Percentiles rank a stretch among this genome's conserved stretches.
Evolutionary conservation across 2,888 invertebrate genomes (phyloP).

Genomic region (Ormyrus thymus): DNA sequence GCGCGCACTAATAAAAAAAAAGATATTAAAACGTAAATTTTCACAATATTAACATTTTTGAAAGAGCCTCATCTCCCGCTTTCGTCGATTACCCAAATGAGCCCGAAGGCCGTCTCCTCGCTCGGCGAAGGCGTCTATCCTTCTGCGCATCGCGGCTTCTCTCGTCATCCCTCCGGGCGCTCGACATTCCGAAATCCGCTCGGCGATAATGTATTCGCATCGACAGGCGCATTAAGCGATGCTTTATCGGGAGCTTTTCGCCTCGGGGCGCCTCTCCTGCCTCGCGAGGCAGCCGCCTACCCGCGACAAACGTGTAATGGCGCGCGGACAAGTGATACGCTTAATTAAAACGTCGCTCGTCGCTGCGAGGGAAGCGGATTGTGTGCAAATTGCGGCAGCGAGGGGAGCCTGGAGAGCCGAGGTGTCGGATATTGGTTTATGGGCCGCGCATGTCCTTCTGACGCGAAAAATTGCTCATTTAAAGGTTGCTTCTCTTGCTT

Average conservation of each 20-base stretch:
- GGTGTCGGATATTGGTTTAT: too few species aligned
- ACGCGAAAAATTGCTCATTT: too few species aligned
- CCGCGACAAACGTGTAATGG: background rate
- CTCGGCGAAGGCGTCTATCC: too few species aligned
- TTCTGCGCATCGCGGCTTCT: background rate
- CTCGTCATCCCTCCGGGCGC: background rate
- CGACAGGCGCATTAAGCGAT: background rate
- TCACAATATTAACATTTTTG: too few species aligned
- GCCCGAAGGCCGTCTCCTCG: too few species aligned
- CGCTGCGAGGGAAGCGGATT: slow-evolving; percentile 16
- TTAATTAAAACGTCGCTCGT: slow-evolving; percentile 44
- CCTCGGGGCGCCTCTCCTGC: background rate
- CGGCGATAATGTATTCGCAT: slow-evolving; percentile 22
- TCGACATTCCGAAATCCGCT: slow-evolving; percentile 15
- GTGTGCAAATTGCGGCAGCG: slow-evolving; percentile 38
- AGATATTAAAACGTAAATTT: too few species aligned
- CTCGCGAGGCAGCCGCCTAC: background rate
- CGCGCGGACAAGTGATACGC: slow-evolving; percentile 15
- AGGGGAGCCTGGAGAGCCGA: background rate
- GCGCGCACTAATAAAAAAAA: too few species aligned
- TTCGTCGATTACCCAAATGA: too few species aligned
- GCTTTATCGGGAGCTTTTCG: background rate
- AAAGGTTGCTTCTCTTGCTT: too few species aligned
- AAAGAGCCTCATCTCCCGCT: too few species aligned
- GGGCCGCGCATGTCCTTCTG: too few species aligned